Percentiles rank a stretch among this genome's conserved stretches.
Evolutionary conservation across 2,888 invertebrate genomes (phyloP).

Genomic region (Hydraecia micacea): DNA sequence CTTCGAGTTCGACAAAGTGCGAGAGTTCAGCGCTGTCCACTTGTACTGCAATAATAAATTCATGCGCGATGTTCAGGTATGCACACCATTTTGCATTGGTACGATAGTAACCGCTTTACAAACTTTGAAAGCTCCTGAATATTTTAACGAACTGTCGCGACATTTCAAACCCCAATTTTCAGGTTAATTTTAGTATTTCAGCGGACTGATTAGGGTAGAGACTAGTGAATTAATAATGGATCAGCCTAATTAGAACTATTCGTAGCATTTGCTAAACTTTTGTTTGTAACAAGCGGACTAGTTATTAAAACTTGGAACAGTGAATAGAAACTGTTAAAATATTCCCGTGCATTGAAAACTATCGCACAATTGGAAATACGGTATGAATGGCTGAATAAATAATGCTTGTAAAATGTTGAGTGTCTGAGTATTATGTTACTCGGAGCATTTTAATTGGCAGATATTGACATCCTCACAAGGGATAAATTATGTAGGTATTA

Average conservation of each 20-base stretch:
- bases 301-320: slow-evolving; percentile 27
- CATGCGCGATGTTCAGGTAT: slow-evolving; percentile 95
- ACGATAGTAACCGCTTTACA: not conserved
- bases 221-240: slow-evolving; percentile 28
- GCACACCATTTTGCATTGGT: slow-evolving; percentile 46
- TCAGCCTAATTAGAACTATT: slow-evolving; percentile 33
- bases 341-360: slow-evolving; percentile 28
- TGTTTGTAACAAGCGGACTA: slow-evolving; percentile 9
- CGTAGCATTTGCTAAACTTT: slow-evolving; percentile 22
- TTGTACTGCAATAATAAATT: slow-evolving; percentile 96
- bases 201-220: slow-evolving; percentile 23
- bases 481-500: not conserved
- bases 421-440: not conserved
- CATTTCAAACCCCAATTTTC: slow-evolving; percentile 42
- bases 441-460: slow-evolving; percentile 13
- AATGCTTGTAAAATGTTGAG: not conserved
- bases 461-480: not conserved
- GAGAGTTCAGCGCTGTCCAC: slow-evolving; percentile 96
- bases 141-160: slow-evolving; percentile 43
- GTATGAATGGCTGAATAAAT: slow-evolving; percentile 11
- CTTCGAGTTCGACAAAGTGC: slow-evolving; percentile 96
- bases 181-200: slow-evolving; percentile 43
- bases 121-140: slow-evolving; percentile 51
- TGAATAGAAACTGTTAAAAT: slow-evolving; percentile 26
- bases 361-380: not conserved